Evolutionary conservation across 2,113 vertebrate species (phyloP), one percentile per base, ranked within the genome.

Genomic region (Helogale parvula): DNA sequence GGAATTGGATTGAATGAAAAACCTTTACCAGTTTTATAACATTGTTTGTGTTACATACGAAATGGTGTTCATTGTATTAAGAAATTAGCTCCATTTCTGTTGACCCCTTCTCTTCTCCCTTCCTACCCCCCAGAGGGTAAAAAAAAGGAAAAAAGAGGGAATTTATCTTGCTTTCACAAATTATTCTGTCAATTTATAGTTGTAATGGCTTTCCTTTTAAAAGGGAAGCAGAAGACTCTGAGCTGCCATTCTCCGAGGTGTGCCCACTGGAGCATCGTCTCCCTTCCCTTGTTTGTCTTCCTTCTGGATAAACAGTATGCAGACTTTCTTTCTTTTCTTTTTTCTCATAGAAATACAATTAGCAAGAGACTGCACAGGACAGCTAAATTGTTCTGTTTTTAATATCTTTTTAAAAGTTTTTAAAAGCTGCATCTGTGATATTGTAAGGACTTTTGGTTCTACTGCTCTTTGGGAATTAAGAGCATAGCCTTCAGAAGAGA

Each of bases 1-100:
- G 87, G 84, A 50, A 35, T 94, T 98, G 60, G 79, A 83, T 50
- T 88, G 90, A 72, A 88, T 76, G 90, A 80, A 88, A 94, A 81
- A 83, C 35, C 16, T 96, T 35, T 74, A 47, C 41, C 45, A 63
- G 33, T 96, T 94, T 74, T 19, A 52, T 90, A 91, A n/a, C 5
- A 4, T 25, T 82, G 23, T 66, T 2, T 88, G 68, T 83, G 19
- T 31, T 89, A 68, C 57, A 47, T 54, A 57, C 19, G 52, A 90
- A 86, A 74, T 54, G 23, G 2, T 7, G 29, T 68, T 83, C 35
- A 38, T 88, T 87, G 5, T 13, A 27, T 74, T 66, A 74, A 87
- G 38, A 72, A 38, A 84, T 80, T n/a, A 66, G 7, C 41, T 82
- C 12, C 16, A 38, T 95, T 95, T 19, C 31, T 96, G 3, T 65